Evolutionary conservation across 2,888 invertebrate genomes (phyloP).

Genomic region (Cylloceria caligata): DNA sequence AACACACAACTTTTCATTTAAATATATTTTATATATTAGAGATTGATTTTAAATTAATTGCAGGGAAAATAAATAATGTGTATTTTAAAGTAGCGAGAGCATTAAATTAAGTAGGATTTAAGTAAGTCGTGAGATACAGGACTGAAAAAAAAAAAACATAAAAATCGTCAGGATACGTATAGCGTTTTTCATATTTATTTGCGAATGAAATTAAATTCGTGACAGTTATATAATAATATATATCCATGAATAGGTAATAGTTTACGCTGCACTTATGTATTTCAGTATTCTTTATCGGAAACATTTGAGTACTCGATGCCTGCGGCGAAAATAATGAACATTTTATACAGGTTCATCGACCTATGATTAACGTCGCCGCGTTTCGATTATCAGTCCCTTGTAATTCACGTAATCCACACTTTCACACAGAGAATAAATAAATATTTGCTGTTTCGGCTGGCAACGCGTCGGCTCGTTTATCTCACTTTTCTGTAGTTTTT

Average conservation of each 20-base stretch:
- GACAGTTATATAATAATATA: conserved; percentile 32
- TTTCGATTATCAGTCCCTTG: conserved; percentile 8
- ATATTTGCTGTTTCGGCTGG: conserved; percentile 40
- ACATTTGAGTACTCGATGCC: conserved; percentile 12
- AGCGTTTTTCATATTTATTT: conserved; percentile 31
- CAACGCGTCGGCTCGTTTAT: conserved; percentile 28
- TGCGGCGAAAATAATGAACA: conserved; percentile 4
- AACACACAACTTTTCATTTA: too few species aligned
- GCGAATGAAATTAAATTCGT: conserved; percentile 30
- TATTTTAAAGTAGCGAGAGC: too few species aligned
- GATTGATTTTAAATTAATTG: too few species aligned
- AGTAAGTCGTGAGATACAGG: too few species aligned
- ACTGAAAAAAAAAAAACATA: neutral
- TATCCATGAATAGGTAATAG: conserved; percentile 3
- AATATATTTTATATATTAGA: too few species aligned
- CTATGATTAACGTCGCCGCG: neutral
- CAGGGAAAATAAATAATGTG: too few species aligned
- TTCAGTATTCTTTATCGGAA: neutral
- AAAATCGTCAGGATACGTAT: neutral
- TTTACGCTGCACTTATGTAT: conserved; percentile 1
- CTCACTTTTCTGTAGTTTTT: neutral
- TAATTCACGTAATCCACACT: conserved; percentile 8
- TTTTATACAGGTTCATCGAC: neutral
- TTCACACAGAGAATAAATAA: conserved; percentile 27
- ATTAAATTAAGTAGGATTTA: too few species aligned